A percentile compares a stretch with the other conserved stretches of the same genome.
Conservation (phyloP, 2,797 vertebrate genomes). For the Lepidocolaptes lacrymiger region DNA sequence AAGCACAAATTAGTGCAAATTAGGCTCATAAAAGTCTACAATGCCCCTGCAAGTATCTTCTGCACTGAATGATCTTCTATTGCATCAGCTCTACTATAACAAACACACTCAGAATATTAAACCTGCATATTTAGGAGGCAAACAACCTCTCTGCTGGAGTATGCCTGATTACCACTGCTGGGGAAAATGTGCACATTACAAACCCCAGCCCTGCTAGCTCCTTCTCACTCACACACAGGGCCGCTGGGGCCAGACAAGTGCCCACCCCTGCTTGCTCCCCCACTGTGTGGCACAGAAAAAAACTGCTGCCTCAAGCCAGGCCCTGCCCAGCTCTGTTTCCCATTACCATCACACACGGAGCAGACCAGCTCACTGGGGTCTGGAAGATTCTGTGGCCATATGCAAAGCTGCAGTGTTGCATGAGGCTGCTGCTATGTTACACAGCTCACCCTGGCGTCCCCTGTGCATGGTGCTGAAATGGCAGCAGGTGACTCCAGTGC, state of each 20-base stretch:
- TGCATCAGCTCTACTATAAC: accelerated
- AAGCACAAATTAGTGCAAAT: background rate
- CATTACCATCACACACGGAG: accelerated
- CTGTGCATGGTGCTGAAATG: accelerated
- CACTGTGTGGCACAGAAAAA: accelerated
- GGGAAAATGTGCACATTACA: background rate
- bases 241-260: accelerated
- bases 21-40: background rate
- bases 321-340: accelerated
- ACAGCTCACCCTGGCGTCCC: accelerated
- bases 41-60: background rate
- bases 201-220: too few species aligned
- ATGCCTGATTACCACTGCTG: background rate
- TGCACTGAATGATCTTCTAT: background rate
- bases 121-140: background rate
- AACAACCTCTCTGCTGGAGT: background rate
- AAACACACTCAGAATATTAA: background rate
- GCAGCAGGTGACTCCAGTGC: accelerated
- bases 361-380: accelerated
- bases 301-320: accelerated
- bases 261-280: background rate
- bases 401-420: background rate
- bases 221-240: accelerated
- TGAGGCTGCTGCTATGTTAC: background rate
- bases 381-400: background rate